Evolutionary conservation across 2,888 invertebrate species (phyloP).

Genomic region (Willowsia nigromaculata): DNA sequence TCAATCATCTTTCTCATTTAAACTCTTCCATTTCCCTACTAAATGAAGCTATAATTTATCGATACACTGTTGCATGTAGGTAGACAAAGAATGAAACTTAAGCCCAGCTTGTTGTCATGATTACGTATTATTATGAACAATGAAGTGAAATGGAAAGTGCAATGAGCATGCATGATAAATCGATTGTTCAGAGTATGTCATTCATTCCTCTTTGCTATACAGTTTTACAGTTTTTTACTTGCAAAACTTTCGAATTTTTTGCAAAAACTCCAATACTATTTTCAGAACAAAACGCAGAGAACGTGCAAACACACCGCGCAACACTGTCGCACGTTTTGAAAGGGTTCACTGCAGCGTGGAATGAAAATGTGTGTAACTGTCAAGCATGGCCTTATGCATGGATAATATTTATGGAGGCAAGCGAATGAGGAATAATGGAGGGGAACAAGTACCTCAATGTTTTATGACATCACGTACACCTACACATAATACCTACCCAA

Average conservation of each 20-base stretch:
- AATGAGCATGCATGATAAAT: constrained; percentile 63
- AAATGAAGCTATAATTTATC: too few species aligned
- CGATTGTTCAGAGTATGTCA: constrained; percentile 56
- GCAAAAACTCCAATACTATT: constrained; percentile 2
- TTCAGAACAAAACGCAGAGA: neutral
- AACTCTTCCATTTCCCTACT: too few species aligned
- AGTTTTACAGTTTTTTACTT: neutral
- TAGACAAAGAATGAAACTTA: too few species aligned
- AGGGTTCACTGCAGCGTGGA: constrained; percentile 59
- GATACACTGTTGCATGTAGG: too few species aligned
- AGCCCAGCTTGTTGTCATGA: neutral
- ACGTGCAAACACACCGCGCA: neutral
- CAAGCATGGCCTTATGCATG: constrained; percentile 44
- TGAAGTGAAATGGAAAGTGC: constrained; percentile 62
- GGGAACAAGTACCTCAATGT: neutral
- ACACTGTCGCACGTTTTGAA: neutral
- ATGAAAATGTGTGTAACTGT: neutral
- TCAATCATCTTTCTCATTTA: too few species aligned
- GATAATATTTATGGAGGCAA: constrained; percentile 7
- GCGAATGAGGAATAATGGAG: neutral
- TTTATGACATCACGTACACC: constrained; percentile 50
- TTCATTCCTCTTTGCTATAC: neutral
- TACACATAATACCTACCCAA: neutral
- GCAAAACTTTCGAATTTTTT: constrained; percentile 61
- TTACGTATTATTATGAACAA: neutral